Base-by-base conservation (phyloP, 2,113 vertebrate species). In the Tyto alba region DNA sequence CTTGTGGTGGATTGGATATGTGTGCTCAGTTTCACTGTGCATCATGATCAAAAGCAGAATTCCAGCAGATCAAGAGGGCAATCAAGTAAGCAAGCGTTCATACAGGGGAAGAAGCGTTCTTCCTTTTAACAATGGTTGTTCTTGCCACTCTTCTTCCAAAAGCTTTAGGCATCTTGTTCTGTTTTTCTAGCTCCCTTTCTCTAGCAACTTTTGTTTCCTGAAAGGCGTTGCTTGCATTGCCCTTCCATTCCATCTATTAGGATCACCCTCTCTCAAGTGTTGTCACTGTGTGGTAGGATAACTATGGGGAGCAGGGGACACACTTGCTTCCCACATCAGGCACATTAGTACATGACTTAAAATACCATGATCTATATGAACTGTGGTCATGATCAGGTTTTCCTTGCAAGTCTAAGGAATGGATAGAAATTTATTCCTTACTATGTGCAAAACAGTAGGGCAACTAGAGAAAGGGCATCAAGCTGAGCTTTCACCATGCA, bases 271-370 rank as follows among this genome's bases (percentile, higher is more conserved):
- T 60, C 68, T n/a, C 8, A 29, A 14, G 15, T 13, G 3, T 10
- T 79, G 53, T 43, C n/a, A 22, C 22, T 73, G 8, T 60, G 55
- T n/a, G 32, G 10, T 32, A 40, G 27, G 66, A 25, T 34, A 79
- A 6, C 41, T 34, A 1, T 18, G 27, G 48, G 47, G 23, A 60
- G 12, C 5, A 1, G 36, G 57, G 15, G 8, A 13, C 23, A 17
- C 4, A 6, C 66, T 74, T 50, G 16, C 18, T 74, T 80, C 59
- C 40, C 27, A 4, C 26, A 11, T 84, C 29, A 16, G 38, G 22
- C 40, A 16, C 2, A 1, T 25, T 34, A 27, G n/a, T 43, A 4
- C 0, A 0, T 62, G 62, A 34, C 26, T 90, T 55, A 40, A 18
- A 93, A 53, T 52, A 30, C 52, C 7, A 3, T 27, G 15, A 15